Evolutionary conservation across 1,140 invertebrate genomes (phyloP).

Genomic region (Delia radicum): DNA sequence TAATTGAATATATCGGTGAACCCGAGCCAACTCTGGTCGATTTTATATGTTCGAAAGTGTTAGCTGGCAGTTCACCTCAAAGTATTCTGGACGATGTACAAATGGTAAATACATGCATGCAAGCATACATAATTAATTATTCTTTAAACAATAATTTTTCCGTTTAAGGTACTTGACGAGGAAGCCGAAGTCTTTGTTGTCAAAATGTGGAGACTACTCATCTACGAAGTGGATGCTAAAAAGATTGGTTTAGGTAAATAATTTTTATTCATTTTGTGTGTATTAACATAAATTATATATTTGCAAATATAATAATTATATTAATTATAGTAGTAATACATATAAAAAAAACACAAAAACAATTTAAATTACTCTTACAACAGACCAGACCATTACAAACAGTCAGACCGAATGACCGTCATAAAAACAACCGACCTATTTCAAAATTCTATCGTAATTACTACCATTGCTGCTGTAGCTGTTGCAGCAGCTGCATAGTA

Average conservation of each 20-base stretch:
- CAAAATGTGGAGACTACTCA: slow-evolving; percentile 98
- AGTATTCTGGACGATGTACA: slow-evolving; percentile 96
- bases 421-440: background rate
- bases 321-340: slow-evolving; percentile 8
- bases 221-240: slow-evolving; percentile 99
- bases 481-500: background rate
- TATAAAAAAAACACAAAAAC: slow-evolving; percentile 3
- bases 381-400: background rate
- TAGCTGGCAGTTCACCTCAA: slow-evolving; percentile 88
- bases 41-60: slow-evolving; percentile 98
- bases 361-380: background rate
- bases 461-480: background rate
- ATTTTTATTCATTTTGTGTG: slow-evolving; percentile 33
- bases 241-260: slow-evolving; percentile 82
- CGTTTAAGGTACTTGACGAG: slow-evolving; percentile 89
- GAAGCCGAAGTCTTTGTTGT: slow-evolving; percentile 99
- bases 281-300: slow-evolving; percentile 19
- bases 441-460: background rate
- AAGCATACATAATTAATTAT: slow-evolving; percentile 18
- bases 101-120: slow-evolving; percentile 71
- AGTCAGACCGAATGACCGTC: background rate
- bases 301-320: slow-evolving; percentile 10
- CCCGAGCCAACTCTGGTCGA: slow-evolving; percentile 97
- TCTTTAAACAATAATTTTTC: slow-evolving; percentile 40
- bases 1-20: slow-evolving; percentile 98